Conservation (phyloP, 2,888 invertebrate species). For the Lathronympha strigana region DNA sequence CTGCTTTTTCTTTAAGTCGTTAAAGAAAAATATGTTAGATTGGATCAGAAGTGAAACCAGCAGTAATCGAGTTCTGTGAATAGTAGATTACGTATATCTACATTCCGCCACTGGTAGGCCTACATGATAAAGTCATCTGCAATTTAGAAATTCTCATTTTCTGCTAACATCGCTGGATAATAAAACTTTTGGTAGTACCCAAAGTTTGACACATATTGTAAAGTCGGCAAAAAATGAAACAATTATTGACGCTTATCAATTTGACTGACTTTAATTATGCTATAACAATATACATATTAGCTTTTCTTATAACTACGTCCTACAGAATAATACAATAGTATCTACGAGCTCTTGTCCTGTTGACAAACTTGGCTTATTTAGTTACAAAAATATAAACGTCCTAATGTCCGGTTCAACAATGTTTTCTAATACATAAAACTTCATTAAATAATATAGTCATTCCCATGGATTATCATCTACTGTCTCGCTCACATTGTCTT, state of each 20-base stretch:
- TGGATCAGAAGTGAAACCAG: too few relatives aligned
- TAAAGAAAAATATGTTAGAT: too few relatives aligned
- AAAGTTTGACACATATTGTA: background rate
- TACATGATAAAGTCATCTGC: too few relatives aligned
- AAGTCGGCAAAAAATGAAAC: background rate
- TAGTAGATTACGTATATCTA: too few relatives aligned
- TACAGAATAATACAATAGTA: background rate
- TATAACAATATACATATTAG: background rate
- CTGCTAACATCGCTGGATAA: too few relatives aligned
- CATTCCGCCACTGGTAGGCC: too few relatives aligned
- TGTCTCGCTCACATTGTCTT: conserved; percentile 66
- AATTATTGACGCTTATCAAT: background rate
- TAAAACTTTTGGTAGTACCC: too few relatives aligned
- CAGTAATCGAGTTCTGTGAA: too few relatives aligned
- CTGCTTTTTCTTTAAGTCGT: too few relatives aligned
- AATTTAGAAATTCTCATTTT: too few relatives aligned
- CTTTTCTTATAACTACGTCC: background rate
- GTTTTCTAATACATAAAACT: conserved; percentile 72
- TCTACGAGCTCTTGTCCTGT: background rate
- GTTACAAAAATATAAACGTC: conserved; percentile 67
- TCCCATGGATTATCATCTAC: conserved; percentile 77
- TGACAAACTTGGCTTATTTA: background rate
- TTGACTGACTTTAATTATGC: conserved; percentile 15
- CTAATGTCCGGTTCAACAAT: conserved; percentile 71
- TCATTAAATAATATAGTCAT: conserved; percentile 80